These are phyloP conservation scores for Himalopsyche kuldschensis DNA, from an alignment of 2,888 invertebrate species.

Conservation along the genomic window DNA sequence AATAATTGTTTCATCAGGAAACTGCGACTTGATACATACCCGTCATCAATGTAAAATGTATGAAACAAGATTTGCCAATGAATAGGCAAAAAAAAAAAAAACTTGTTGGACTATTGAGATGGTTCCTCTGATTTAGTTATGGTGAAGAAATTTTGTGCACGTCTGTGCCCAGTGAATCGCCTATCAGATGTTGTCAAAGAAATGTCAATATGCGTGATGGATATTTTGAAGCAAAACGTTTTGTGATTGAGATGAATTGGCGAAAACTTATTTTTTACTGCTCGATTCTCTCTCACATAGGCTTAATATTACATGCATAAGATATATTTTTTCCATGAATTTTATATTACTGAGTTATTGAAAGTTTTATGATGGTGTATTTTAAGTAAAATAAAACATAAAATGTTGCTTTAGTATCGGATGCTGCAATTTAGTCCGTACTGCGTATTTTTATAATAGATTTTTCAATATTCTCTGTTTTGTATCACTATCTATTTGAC, in stretches of 20 bases:
- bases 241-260: constrained; percentile 29
- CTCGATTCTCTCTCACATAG: neutral
- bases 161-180: constrained; percentile 21
- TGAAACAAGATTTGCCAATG: too few relatives aligned
- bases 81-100: too few relatives aligned
- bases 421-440: too few relatives aligned
- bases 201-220: constrained; percentile 29
- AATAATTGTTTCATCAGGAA: too few relatives aligned
- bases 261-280: neutral
- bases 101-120: neutral
- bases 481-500: too few relatives aligned
- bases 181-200: constrained; percentile 32
- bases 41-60: too few relatives aligned
- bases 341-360: neutral
- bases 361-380: neutral
- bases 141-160: constrained; percentile 10
- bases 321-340: neutral
- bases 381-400: too few relatives aligned
- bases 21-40: too few relatives aligned
- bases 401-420: too few relatives aligned
- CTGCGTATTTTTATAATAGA: too few relatives aligned
- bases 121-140: constrained; percentile 8
- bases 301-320: neutral
- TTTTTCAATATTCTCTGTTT: too few relatives aligned
- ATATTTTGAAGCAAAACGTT: constrained; percentile 25